Percentiles rank a stretch among this genome's conserved stretches.
phyloP scores from a whole-genome alignment of 2,888 invertebrate species.

The Campoplex nolae region DNA sequence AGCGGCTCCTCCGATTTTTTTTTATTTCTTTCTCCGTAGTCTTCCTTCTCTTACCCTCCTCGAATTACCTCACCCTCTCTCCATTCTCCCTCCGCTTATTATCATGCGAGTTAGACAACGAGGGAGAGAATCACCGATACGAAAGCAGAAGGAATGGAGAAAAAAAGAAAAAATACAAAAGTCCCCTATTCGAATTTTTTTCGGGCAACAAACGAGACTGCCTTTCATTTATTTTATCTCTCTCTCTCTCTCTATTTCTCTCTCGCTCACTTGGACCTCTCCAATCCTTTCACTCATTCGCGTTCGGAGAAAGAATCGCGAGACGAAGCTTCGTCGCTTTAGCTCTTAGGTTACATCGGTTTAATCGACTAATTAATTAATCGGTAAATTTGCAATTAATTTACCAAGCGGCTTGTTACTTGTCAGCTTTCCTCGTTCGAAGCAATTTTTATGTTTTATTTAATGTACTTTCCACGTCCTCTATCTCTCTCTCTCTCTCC shows the following conservation, averaged over 20 bases:
- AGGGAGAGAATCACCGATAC: conserved; percentile 4
- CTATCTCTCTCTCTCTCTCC: neutral
- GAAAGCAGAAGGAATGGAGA: conserved; percentile 2
- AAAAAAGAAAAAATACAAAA: neutral
- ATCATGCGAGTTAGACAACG: conserved; percentile 9
- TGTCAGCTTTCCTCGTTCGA: neutral
- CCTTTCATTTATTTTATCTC: neutral
- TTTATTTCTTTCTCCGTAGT: conserved; percentile 54
- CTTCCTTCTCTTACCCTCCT: neutral
- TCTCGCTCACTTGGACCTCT: conserved; percentile 2
- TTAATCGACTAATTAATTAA: neutral
- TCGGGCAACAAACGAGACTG: neutral
- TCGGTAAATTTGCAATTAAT: neutral
- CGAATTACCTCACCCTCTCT: neutral
- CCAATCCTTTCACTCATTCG: neutral
- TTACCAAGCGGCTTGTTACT: neutral
- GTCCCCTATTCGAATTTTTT: neutral
- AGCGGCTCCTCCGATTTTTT: conserved; percentile 48
- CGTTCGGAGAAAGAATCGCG: neutral
- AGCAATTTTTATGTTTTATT: neutral
- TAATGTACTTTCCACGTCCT: neutral
- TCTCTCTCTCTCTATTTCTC: neutral
- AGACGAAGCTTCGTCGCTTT: neutral
- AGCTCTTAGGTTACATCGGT: neutral
- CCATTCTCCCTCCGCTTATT: neutral